Evolutionary conservation across 2,888 invertebrate species (phyloP).

Genomic region (Brachyopa scutellaris): DNA sequence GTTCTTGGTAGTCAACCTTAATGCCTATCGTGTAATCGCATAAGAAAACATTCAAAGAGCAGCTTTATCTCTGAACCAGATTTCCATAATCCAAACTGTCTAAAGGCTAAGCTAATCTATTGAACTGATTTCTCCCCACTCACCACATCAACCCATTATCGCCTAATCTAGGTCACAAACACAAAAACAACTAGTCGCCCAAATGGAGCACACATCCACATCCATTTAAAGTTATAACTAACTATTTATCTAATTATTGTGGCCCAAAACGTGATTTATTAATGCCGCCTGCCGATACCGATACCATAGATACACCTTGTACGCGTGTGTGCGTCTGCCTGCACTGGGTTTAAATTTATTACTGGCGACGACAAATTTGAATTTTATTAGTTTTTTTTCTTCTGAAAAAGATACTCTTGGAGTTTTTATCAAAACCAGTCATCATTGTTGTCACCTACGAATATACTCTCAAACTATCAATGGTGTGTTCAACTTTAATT

Average conservation of each 20-base stretch:
- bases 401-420: conserved; percentile 26
- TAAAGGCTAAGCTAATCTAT: conserved; percentile 39
- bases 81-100: conserved; percentile 25
- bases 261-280: conserved; percentile 53
- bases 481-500: conserved; percentile 30
- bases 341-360: conserved; percentile 55
- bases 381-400: conserved; percentile 59
- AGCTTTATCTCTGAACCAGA: background rate
- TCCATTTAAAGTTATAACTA: conserved; percentile 53
- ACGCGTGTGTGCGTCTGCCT: background rate
- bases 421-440: conserved; percentile 53
- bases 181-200: conserved; percentile 42
- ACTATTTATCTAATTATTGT: conserved; percentile 58
- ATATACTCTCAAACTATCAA: no score
- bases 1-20: no score
- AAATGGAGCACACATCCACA: conserved; percentile 63
- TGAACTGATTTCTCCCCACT: conserved; percentile 23
- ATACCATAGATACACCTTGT: background rate
- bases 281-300: conserved; percentile 10
- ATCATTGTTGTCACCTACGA: conserved; percentile 54
- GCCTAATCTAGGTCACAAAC: conserved; percentile 53
- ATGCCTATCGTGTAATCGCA: no score
- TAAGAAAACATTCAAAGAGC: no score
- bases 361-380: conserved; percentile 67
- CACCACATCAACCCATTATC: conserved; percentile 38